Conservation (phyloP, 2,113 vertebrate genomes). For the Etheostoma cragini region DNA sequence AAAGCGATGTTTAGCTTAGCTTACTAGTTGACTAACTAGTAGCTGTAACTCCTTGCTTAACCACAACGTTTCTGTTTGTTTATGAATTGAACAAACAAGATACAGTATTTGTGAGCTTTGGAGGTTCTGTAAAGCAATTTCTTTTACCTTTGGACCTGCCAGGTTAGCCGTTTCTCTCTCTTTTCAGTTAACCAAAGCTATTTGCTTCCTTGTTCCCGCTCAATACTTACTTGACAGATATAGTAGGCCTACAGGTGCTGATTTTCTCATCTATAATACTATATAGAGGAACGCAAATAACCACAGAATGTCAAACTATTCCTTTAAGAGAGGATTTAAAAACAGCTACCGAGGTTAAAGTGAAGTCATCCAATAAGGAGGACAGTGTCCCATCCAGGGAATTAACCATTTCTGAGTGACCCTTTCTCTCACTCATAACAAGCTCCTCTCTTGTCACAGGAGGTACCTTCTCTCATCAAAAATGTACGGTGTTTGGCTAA, state of each 20-base stretch:
- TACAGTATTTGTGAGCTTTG: neutral
- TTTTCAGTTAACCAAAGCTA: neutral
- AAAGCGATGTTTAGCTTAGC: neutral
- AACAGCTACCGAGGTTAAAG: neutral
- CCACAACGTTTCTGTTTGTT: neutral
- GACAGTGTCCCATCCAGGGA: neutral
- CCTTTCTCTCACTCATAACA: constrained; percentile 25
- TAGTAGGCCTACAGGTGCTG: neutral
- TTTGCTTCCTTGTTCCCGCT: neutral
- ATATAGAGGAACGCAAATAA: neutral
- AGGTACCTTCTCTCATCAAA: constrained; percentile 56
- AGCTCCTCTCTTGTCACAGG: constrained; percentile 29
- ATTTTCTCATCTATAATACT: neutral
- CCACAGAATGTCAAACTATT: neutral
- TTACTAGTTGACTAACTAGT: neutral
- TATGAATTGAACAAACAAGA: neutral
- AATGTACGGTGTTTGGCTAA: constrained; percentile 21
- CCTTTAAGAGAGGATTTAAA: constrained; percentile 1
- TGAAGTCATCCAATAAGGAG: constrained; percentile 29
- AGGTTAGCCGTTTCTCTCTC: no score
- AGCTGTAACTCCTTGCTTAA: neutral
- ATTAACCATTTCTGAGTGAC: constrained; percentile 35
- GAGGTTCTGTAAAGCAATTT: neutral
- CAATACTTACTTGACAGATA: neutral
- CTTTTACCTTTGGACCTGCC: neutral